Conservation (phyloP, 2,797 vertebrate genomes). For the Arrhamphus sclerolepis region DNA sequence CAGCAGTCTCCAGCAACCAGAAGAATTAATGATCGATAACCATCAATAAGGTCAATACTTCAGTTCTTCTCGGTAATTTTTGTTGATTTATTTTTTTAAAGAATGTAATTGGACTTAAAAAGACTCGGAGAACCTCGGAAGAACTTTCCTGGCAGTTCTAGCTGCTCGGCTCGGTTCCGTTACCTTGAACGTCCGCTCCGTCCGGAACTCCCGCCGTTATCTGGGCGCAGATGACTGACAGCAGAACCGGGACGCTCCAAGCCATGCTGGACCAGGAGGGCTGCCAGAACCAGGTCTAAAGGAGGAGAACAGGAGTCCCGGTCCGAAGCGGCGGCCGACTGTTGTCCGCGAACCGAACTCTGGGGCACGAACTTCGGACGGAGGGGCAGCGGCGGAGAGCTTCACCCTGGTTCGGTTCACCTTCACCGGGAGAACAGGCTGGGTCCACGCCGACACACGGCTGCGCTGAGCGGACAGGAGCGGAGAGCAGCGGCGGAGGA, state of each 20-base stretch:
- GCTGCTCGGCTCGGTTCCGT: constrained; percentile 2
- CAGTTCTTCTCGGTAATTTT: too few relatives aligned
- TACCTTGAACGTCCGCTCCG: constrained; percentile 61
- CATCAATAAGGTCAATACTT: too few relatives aligned
- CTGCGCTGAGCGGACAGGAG: neutral
- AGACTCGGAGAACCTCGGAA: too few relatives aligned
- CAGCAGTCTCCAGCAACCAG: too few relatives aligned
- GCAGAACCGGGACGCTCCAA: constrained; percentile 43
- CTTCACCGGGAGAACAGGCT: neutral
- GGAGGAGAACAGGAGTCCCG: neutral
- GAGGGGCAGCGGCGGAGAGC: neutral
- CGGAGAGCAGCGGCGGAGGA: neutral
- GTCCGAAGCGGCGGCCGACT: too few relatives aligned
- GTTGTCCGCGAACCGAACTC: constrained; percentile 1
- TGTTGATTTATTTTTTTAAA: too few relatives aligned
- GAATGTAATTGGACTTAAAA: too few relatives aligned
- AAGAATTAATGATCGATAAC: too few relatives aligned
- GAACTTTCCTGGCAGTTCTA: neutral
- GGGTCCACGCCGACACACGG: neutral
- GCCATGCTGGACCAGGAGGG: constrained; percentile 25
- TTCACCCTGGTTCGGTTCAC: neutral
- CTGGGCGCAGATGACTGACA: constrained; percentile 33
- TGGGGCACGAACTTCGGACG: neutral
- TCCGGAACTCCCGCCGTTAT: constrained; percentile 35
- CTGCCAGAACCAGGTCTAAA: neutral